Percentiles rank a stretch among this genome's conserved stretches.
These are phyloP conservation scores for Etheostoma nigrum DNA, from an alignment of 2,797 vertebrate species.

Conservation along the genomic window DNA sequence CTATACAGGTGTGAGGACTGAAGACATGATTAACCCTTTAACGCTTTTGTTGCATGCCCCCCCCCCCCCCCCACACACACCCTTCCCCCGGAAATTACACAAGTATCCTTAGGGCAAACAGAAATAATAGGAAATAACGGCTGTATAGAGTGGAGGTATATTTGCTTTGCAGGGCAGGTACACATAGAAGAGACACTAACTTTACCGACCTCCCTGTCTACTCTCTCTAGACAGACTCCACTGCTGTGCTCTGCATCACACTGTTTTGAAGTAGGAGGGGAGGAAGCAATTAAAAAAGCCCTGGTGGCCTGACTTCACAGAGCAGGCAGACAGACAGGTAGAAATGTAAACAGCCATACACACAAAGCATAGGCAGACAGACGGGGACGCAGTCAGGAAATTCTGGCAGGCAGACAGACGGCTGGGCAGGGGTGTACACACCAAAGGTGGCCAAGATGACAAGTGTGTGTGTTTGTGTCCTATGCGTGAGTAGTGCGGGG, in stretches of 20 bases:
- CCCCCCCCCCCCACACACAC: too few relatives aligned
- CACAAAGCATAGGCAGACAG: constrained; percentile 62
- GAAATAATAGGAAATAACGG: background rate
- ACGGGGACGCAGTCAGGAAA: constrained; percentile 55
- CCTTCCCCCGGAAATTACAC: background rate
- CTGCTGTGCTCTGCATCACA: constrained; percentile 57
- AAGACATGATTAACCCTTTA: constrained; percentile 41
- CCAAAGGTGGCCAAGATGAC: constrained; percentile 79
- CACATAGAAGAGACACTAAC: background rate
- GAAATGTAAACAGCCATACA: constrained; percentile 70
- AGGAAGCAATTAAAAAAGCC: constrained; percentile 82
- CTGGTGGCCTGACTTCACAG: constrained; percentile 81
- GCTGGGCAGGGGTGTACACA: constrained; percentile 44
- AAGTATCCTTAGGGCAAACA: constrained; percentile 2
- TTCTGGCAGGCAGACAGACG: constrained; percentile 39
- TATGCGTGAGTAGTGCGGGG: constrained; percentile 53
- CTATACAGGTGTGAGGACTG: constrained; percentile 69
- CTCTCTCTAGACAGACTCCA: constrained; percentile 42
- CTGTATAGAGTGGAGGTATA: background rate
- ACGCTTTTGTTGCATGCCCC: constrained; percentile 12
- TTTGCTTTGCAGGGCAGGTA: background rate
- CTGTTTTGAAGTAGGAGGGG: constrained; percentile 70
- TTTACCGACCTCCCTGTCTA: constrained; percentile 16
- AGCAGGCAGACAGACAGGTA: constrained; percentile 71
- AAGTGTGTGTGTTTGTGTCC: constrained; percentile 63